These are phyloP conservation scores for Ochotona curzoniae DNA, from an alignment of 2,113 vertebrate species.

Conservation along the genomic window DNA sequence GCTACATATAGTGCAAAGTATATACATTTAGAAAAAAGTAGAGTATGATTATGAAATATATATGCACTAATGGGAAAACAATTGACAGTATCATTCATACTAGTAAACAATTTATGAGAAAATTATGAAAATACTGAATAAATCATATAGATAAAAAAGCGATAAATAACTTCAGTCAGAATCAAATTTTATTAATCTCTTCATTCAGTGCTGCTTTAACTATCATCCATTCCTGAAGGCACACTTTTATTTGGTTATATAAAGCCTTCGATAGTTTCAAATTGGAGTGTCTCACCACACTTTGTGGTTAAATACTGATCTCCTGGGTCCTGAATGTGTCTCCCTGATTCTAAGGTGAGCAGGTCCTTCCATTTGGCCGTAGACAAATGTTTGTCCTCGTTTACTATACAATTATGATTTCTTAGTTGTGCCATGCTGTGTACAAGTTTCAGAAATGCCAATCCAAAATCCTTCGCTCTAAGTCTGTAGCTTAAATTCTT, in stretches of 20 bases:
- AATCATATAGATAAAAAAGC: not conserved
- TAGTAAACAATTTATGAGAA: slow-evolving; percentile 15
- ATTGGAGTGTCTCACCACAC: not conserved
- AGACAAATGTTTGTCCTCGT: not conserved
- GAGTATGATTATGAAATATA: slow-evolving; percentile 28
- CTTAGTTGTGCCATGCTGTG: not conserved
- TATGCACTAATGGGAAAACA: slow-evolving; percentile 7
- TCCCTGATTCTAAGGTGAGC: not conserved
- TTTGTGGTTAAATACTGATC: not conserved
- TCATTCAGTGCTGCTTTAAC: not conserved
- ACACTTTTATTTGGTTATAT: not conserved
- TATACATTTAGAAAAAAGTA: not conserved
- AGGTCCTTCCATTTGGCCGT: not conserved
- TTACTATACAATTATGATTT: not conserved
- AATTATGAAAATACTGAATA: not conserved
- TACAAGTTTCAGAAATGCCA: not conserved
- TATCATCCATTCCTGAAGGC: not conserved
- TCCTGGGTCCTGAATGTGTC: not conserved
- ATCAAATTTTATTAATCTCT: not conserved
- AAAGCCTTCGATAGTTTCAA: not conserved
- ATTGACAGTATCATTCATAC: not conserved
- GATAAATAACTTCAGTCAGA: not conserved
- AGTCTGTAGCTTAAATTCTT: not conserved
- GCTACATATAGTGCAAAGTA: not conserved
- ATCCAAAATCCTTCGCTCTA: not conserved